Conservation (phyloP, 2,797 vertebrate species). For the Mormyrus proboscirostris region DNA sequence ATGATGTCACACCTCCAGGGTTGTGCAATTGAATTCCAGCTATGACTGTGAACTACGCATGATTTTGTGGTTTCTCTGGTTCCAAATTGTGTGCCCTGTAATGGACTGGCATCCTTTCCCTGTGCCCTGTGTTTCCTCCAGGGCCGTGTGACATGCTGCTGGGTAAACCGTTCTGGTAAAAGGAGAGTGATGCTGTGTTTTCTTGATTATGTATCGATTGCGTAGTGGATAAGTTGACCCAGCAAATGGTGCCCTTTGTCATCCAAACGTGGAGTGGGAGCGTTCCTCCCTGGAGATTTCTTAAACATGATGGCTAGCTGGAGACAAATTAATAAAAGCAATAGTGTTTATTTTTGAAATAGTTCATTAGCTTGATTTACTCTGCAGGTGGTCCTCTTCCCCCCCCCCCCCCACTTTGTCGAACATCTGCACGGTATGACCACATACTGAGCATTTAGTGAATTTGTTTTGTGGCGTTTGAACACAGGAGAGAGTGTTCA, state of each 20-base stretch:
- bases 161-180: not conserved
- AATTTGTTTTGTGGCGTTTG: not conserved
- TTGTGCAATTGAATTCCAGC: not conserved
- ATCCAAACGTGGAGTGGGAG: not conserved
- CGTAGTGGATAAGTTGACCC: not conserved
- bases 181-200: not conserved
- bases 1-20: not conserved
- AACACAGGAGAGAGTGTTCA: not conserved
- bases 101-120: not conserved
- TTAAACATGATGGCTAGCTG: not conserved
- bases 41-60: not conserved
- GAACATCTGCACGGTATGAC: not conserved
- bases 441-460: not conserved
- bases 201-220: not conserved
- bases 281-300: not conserved
- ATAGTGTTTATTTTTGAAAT: not conserved
- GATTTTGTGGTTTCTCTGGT: not conserved
- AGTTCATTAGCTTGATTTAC: not conserved
- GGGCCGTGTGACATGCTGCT: not conserved
- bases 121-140: not conserved
- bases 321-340: not conserved
- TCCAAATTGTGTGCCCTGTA: not conserved
- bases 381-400: not conserved
- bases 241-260: not conserved
- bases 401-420: not conserved